Base-by-base conservation (phyloP, 1,140 invertebrate genomes). In the Drosophila bipectinata region DNA sequence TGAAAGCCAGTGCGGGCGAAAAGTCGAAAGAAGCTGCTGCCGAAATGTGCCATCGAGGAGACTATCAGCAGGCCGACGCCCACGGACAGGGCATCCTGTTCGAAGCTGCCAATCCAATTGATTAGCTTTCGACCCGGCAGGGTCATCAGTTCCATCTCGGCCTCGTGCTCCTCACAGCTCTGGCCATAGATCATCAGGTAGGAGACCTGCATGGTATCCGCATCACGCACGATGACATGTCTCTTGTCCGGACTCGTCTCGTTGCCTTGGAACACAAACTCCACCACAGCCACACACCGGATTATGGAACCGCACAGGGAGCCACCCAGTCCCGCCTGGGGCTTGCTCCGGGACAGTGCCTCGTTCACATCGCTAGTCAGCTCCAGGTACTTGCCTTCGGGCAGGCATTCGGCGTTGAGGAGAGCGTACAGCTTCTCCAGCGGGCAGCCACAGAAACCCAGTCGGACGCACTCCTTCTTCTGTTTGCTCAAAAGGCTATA, bases 201-300 rank as follows among this genome's bases (percentile, higher is more conserved):
- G 55, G 96, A 94, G 8, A 97, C 93, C 78, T 95, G 93, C 9
- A 97, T 72, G n/a, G 78, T 79, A 3, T 53, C 67, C 26, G 52
- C 37, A 32, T 81, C 57, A 0, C 15, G 44, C 4, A 87, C 59
- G 4, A 58, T 45, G 18, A 82, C 75, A 8, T 62, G 49, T 4
- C 37, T 52, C 1, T 39, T 51, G 1, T 49, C 41, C 6, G 34
- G 3, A n/a, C 59, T 74, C 37, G 89, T 81, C 69, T 52, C 39
- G 85, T 58, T 92, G 90, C 95, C 93, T 81, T 96, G 94, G 91
- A 96, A 18, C 5, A 77, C 39, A 10, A 72, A 97, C 92, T 93
- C 97, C 94, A 92, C 96, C 96, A 97, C 90, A 12, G 96, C 96
- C 18, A 97, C 93, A 90, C 96, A 96, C 26, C 95, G 95, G 30